Base-by-base conservation (phyloP, 2,888 invertebrate genomes). In the Pseudococcus longispinus region DNA sequence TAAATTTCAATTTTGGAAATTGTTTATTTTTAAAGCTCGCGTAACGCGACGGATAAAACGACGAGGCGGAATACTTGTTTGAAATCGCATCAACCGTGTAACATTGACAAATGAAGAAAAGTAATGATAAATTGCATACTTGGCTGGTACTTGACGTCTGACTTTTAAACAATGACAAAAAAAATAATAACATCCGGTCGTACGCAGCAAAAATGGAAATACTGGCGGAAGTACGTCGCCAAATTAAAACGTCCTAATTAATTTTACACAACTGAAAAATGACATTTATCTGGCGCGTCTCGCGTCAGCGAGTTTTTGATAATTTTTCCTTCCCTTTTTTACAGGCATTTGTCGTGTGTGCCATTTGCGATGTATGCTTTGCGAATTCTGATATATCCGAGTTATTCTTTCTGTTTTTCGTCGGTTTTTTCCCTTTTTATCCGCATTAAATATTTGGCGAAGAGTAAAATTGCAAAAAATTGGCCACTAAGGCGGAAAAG, bases 81-180 rank as follows among this genome's bases (percentile, higher is more conserved):
- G 29, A 70, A 70, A 70, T 70, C 70, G 70, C 29, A 32, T 70
- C 29, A 70, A 70, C 29, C 70, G 26, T 29, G 18, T 70, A 70
- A 70, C 70, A 70, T 70, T 70, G 70, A 70, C 70, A 70, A 70
- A 70, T 70, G 70, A 70, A 70, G 70, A 70, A 70, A 70, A 70
- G 70, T 70, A 70, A 70, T 70, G 70, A 70, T 70, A 70, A 70
- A 70, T 70, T 70, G 70, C 32, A 70, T 70, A 29, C 70, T 29
- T 70, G 26, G 15, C 70, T 70, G 70, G 70, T 29, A 29, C 70
- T 70, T 70, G 70, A 70, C 70, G 70, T 70, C 29, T 70, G 70
- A 70, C 70, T 70, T 70, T 29, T 70, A 70, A 70, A 70, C 29
- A 70, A 70, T 70, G 70, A 32, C 70, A 70, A 70, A 70, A 70